These are phyloP conservation scores for Balaenoptera acutorostrata DNA, from an alignment of 2,113 vertebrate species.

Conservation along the genomic window DNA sequence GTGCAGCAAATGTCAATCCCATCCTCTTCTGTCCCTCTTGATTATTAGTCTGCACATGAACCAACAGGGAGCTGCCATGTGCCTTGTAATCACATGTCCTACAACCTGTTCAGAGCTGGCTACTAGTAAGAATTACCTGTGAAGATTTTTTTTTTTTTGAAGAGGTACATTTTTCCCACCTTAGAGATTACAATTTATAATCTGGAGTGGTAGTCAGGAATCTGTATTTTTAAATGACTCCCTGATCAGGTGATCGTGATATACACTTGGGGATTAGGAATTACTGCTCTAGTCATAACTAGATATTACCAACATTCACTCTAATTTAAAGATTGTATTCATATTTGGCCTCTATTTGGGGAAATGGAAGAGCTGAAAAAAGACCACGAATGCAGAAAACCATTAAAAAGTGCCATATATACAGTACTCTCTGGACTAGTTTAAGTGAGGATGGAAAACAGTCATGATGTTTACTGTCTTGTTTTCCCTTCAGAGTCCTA, in stretches of 20 bases:
- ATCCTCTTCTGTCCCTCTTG: not conserved
- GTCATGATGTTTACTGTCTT: conserved; percentile 14
- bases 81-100: not conserved
- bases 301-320: not conserved
- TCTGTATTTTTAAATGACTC: not conserved
- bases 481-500: conserved; percentile 32
- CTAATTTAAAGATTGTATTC: not conserved
- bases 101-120: not conserved
- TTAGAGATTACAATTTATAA: not conserved
- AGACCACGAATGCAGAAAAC: not conserved
- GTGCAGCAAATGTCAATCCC: too few species aligned
- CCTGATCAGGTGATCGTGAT: not conserved
- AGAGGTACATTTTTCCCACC: not conserved
- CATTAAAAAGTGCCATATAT: not conserved
- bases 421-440: not conserved
- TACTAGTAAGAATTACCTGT: not conserved
- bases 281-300: not conserved
- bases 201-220: not conserved
- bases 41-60: not conserved
- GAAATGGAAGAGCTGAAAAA: not conserved
- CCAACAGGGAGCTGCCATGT: fast-evolving
- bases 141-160: not conserved
- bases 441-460: not conserved
- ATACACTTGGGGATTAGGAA: not conserved
- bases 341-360: not conserved